phyloP scores from a whole-genome alignment of 2,888 invertebrate species.

The Nipponacmea schrenckii region DNA sequence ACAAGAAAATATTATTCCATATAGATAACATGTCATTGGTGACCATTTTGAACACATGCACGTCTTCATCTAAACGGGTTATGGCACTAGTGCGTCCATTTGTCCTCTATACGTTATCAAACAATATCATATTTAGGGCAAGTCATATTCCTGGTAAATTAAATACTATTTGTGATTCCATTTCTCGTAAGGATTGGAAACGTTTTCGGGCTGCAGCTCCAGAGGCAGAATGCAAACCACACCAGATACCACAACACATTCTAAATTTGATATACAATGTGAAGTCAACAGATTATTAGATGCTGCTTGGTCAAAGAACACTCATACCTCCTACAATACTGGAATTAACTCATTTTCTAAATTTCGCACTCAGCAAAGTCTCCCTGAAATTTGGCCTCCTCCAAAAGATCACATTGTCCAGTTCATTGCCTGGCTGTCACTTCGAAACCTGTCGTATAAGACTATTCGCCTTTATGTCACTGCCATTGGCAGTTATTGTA shows the following conservation, averaged over 20 bases:
- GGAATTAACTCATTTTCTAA: neutral
- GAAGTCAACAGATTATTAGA: neutral
- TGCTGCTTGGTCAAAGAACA: neutral
- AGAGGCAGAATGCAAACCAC: neutral
- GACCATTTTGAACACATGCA: neutral
- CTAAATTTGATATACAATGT: neutral
- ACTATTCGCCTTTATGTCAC: neutral
- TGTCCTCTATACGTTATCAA: neutral
- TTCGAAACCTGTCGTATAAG: neutral
- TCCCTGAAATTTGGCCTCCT: neutral
- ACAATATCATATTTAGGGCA: slow-evolving; percentile 8
- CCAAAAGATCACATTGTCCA: neutral
- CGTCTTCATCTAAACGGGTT: slow-evolving; percentile 5
- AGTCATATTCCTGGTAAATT: neutral
- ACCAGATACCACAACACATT: neutral
- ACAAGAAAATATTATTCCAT: slow-evolving; percentile 7
- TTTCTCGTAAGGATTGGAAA: neutral
- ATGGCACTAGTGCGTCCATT: neutral
- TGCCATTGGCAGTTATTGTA: neutral
- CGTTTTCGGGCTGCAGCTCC: neutral
- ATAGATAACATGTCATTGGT: slow-evolving; percentile 15
- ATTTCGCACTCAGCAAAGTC: neutral
- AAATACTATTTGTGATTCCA: neutral
- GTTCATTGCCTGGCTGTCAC: neutral
- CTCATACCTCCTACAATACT: neutral